Evolutionary conservation across 1,140 invertebrate species (phyloP).

Genomic region (Drosophila sproati): DNA sequence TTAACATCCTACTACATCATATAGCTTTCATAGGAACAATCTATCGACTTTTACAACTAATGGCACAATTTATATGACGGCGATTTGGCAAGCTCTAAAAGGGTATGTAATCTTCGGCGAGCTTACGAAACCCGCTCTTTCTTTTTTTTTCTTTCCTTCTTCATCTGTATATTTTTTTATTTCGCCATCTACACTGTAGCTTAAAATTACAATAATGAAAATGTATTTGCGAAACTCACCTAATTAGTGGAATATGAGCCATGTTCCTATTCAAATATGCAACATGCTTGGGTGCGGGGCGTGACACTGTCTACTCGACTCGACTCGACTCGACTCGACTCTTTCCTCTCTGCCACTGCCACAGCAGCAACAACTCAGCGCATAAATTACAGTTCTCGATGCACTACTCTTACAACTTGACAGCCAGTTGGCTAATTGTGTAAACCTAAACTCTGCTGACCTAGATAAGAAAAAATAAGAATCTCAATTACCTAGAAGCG

Average conservation of each 20-base stretch:
- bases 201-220: conserved; percentile 82
- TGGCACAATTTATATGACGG: too few species aligned
- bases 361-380: neutral
- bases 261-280: conserved; percentile 80
- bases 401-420: neutral
- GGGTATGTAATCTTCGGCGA: neutral
- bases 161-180: conserved; percentile 13
- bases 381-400: conserved; percentile 8
- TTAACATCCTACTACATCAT: too few species aligned
- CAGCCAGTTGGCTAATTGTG: neutral
- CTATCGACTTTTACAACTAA: too few species aligned
- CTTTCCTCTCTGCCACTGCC: neutral
- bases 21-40: too few species aligned
- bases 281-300: conserved; percentile 49
- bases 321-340: neutral
- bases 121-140: too few species aligned
- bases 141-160: neutral
- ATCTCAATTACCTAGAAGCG: conserved; percentile 58
- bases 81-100: neutral
- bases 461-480: conserved; percentile 16
- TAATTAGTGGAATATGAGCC: conserved; percentile 82
- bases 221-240: conserved; percentile 80
- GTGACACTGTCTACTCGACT: conserved; percentile 15
- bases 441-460: conserved; percentile 2
- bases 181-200: conserved; percentile 22